These are phyloP conservation scores for Eutolmus rufibarbis DNA, from an alignment of 2,888 invertebrate species.

Conservation along the genomic window DNA sequence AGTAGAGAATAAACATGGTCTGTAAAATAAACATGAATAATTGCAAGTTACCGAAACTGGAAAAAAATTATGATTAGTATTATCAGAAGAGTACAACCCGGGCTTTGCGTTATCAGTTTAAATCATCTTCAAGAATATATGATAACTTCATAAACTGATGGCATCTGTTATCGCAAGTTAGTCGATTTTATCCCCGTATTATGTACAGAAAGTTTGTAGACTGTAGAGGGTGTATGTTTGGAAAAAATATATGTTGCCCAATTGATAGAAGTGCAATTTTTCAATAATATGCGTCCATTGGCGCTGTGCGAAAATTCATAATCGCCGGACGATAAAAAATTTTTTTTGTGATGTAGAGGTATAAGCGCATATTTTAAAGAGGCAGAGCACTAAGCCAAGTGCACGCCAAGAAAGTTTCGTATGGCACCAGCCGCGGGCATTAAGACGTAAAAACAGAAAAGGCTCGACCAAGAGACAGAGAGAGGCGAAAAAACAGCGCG, in stretches of 20 bases:
- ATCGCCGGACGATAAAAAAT: neutral
- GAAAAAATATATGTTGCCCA: neutral
- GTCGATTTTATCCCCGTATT: neutral
- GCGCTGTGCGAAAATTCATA: neutral
- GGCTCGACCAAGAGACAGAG: neutral
- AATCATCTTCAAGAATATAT: neutral
- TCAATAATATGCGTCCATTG: neutral
- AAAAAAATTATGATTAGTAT: neutral
- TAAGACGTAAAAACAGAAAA: slow-evolving; percentile 28
- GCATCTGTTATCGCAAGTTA: neutral
- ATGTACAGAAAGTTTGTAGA: neutral
- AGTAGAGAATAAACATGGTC: neutral
- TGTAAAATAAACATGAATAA: neutral
- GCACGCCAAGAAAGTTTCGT: neutral
- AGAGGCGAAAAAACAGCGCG: neutral
- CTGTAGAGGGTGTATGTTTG: neutral
- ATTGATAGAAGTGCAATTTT: neutral
- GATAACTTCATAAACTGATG: neutral
- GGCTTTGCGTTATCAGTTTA: neutral
- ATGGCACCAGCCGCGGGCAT: neutral
- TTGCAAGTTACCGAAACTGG: neutral
- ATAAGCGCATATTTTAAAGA: neutral
- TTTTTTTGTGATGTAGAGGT: neutral
- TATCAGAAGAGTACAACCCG: neutral
- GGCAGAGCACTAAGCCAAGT: neutral